phyloP scores from a whole-genome alignment of 2,888 invertebrate species.

The Cosmopolites sordidus region DNA sequence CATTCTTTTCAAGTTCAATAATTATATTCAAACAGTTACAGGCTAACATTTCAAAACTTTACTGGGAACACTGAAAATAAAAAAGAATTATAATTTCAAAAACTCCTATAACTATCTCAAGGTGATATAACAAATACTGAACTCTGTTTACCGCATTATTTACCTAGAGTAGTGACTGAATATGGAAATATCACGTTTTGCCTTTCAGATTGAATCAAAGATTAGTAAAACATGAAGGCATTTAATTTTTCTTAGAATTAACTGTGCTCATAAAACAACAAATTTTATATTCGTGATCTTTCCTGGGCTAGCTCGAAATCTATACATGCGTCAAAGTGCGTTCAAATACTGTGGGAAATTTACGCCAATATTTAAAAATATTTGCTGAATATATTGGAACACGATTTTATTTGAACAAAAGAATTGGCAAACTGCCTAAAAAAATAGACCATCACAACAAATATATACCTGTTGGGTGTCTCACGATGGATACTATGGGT shows the following conservation, averaged over 20 bases:
- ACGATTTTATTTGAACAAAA: slow-evolving; percentile 3
- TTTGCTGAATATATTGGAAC: slow-evolving; percentile 5
- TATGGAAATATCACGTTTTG: not conserved
- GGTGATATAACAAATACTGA: not conserved
- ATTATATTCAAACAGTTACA: slow-evolving; percentile 76
- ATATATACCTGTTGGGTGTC: slow-evolving; percentile 15
- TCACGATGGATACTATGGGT: not conserved
- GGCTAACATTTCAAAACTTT: slow-evolving; percentile 53
- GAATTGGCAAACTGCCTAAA: slow-evolving; percentile 14
- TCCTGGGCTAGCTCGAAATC: slow-evolving; percentile 9
- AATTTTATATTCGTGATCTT: not conserved
- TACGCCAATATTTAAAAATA: slow-evolving; percentile 7
- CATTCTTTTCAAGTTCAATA: slow-evolving; percentile 56
- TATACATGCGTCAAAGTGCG: slow-evolving; percentile 10
- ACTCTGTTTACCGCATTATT: not conserved
- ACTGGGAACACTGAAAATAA: not conserved
- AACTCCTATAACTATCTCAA: not conserved
- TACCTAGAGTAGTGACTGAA: not conserved
- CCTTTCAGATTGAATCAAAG: not conserved
- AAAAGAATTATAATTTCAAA: slow-evolving; percentile 4
- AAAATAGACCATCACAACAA: slow-evolving; percentile 3
- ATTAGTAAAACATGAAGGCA: too few species aligned
- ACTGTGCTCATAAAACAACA: too few species aligned
- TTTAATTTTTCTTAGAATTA: too few species aligned
- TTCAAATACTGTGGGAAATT: slow-evolving; percentile 3